Evolutionary conservation across 2,797 vertebrate species (phyloP), one percentile per base, ranked within the genome.

Genomic region (Tenualosa ilisha): DNA sequence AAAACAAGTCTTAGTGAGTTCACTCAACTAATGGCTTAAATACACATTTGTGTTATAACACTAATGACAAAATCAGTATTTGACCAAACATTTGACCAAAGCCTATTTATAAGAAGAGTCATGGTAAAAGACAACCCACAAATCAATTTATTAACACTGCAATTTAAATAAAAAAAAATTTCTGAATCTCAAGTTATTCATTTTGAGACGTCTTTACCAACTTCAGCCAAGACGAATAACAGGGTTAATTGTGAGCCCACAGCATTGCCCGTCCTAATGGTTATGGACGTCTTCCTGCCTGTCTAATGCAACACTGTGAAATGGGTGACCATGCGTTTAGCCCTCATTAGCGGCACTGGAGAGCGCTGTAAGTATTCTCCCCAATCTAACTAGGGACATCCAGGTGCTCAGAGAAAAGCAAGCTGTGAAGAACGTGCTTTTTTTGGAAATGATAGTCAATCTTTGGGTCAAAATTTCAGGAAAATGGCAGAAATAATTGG

Each of bases 401-500:
- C 72, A 79, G 72, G 40, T 46, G 72, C 40, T 22, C 26, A 17
- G 26, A 46, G 72, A 7, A 13, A 0, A 20, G 6, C 15, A 22
- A 9, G 59, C 22, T 63, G 59, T 24, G n/a, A n/a, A 11, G 65
- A 72, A 72, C 37, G 26, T 11, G 11, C 26, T 17, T 13, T 72
- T 72, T 72, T 72, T 2, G 31, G 31, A 72, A 12, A 17, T 6
- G 65, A 40, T 37, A 72, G 65, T 13, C 65, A 31, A 31, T 40
- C 15, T 72, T 72, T 37, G 65, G 65, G 65, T 72, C 65, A 40
- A 15, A 37, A 72, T 37, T 3, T 72, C 65, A 72, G 65, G 37
- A 79, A 49, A 79, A 79, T 79, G 72, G 72, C 26, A 46, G 72
- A 79, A 79, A 79, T 79, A 79, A 79, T 79, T 79, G 72, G 72